Base-by-base conservation (phyloP, 2,888 invertebrate species). In the Papilio elwesi region DNA sequence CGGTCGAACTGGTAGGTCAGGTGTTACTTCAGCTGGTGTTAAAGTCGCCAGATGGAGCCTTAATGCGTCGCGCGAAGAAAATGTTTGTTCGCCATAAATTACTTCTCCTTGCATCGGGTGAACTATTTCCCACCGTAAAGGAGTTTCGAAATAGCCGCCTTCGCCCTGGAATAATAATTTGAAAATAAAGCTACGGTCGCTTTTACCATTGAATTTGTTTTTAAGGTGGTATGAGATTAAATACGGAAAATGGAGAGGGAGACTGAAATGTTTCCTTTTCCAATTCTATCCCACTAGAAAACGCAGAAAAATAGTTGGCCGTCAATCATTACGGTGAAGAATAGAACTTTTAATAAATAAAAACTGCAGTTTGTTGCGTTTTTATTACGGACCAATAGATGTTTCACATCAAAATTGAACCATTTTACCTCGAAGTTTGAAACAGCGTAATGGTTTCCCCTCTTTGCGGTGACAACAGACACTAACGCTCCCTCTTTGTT, bases 61-160 rank as follows among this genome's bases (percentile, higher is more conserved):
- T n/a, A 92, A 79, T 3, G 79, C 84, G 4, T 82, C 86, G 15
- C 91, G 85, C 0, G 80, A 78, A 0, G 78, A n/a, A 84, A 92
- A 92, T 0, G 76, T 76, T n/a, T 78, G 80, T 73, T 84, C 84
- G 0, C 88, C 93, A 82, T 93, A 93, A 13, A 88, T 71, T 6
- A 77, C 48, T 12, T 76, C 71, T 2, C 80, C 83, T 0, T 85
- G 76, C 0, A 81, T 76, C 0, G 81, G 72, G 51, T 83, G 78
- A 0, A 85, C 12, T 0, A 80, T 71, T 55, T 76, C 73, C 93
- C 93, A 93, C 0, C 86, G 79, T 0, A 79, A 73, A 0, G 83
- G 64, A 0, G 91, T 92, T 69, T 88, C 88, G 84, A 93, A 92
- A 85, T 92, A 93, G 0, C 93, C 93, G 72, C 92, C 90, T 55